Evolutionary conservation across 2,113 vertebrate species (phyloP).

Genomic region (Nestor notabilis): DNA sequence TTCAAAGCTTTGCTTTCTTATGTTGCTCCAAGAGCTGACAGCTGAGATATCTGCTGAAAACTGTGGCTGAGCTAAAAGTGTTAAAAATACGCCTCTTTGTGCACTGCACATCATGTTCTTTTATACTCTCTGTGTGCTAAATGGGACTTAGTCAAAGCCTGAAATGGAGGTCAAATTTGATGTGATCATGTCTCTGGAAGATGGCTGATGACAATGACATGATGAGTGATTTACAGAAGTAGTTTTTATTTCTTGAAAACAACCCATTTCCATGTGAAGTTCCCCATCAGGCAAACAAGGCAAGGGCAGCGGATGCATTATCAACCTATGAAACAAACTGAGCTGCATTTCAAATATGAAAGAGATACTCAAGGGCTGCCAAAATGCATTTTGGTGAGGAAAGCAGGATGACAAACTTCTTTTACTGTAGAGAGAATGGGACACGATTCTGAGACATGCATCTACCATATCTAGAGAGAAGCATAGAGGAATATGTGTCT

Average conservation of each 20-base stretch:
- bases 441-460: background rate
- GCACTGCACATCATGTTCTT: background rate
- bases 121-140: background rate
- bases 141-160: background rate
- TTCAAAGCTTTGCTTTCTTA: background rate
- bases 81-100: background rate
- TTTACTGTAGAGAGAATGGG: background rate
- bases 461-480: background rate
- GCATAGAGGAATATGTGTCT: background rate
- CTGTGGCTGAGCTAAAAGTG: background rate
- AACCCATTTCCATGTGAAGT: background rate
- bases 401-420: background rate
- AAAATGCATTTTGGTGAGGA: background rate
- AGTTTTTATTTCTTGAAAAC: background rate
- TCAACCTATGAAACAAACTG: background rate
- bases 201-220: background rate
- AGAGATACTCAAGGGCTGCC: background rate
- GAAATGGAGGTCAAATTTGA: background rate
- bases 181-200: background rate
- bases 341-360: constrained; percentile 2
- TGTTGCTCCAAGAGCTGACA: background rate
- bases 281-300: background rate
- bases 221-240: background rate
- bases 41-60: background rate
- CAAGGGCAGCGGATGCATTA: background rate